Base-by-base conservation (phyloP, 92 coral and sea anemone species). In the Zoanthus gigantus region DNA sequence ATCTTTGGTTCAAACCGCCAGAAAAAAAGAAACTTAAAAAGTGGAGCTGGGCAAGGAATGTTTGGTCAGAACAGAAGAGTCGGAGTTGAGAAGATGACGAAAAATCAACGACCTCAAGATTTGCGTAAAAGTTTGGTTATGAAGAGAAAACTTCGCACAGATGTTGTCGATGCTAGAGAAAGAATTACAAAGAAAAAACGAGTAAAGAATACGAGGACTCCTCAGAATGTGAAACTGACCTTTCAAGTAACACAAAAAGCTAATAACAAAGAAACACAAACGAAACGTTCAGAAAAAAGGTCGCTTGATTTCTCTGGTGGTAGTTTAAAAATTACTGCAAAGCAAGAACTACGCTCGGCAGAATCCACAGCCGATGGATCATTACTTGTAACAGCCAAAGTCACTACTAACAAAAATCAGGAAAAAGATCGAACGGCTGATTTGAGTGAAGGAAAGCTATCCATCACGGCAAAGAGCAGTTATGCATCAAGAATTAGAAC, bases 151-250 rank as follows among this genome's bases (percentile, higher is more conserved):
- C 56, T 53, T 37, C 69, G 63, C 18, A 48, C 54, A 83, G 78
- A 77, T 61, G 42, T 85, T 44, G 74, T 74, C 34, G 98, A 95
- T 72, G 98, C 96, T 23, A 89, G 98, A 61, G 90, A 89, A 46
- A 95, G 91, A 83, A 86, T 95, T 72, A 68, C 82, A 29, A 71
- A 65, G 13, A 91, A 91, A 56, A 68, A 90, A 77, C 77, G 65
- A 13, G 73, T n/a, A 44, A 76, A 66, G 83, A 61, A 42, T 72
- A 67, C 16, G 16, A 58, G 16, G 37, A 77, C 50, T 30, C 76
- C 76, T 72, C 72, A 83, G 93, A 93, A 79, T 89, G 92, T 60
- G 86, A 94, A 72, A 88, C 88, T 81, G 61, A 81, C 85, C 47
- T 12, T 66, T 66, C 60, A 45, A 81, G 85, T 81, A 16, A 75